A percentile compares a stretch with the other conserved stretches of the same genome.
Conservation (phyloP, 2,113 vertebrate genomes). For the Chionis minor region DNA sequence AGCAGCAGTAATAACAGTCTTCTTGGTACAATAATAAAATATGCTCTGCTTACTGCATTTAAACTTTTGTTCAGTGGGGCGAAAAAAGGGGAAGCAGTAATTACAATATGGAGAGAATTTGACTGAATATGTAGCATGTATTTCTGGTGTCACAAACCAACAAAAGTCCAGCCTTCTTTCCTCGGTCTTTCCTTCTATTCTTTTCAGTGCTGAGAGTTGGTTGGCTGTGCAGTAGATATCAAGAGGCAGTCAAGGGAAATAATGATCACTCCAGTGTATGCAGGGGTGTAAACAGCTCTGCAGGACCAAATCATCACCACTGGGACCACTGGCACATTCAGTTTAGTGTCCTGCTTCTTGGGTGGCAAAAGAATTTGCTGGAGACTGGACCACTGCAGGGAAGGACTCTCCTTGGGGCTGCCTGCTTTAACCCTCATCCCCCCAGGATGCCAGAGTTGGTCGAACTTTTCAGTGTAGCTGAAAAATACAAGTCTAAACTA, state of each 20-base stretch:
- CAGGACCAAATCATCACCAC: background rate
- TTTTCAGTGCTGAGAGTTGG: background rate
- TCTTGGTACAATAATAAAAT: background rate
- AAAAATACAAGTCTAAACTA: background rate
- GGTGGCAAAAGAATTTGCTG: background rate
- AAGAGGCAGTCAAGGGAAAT: background rate
- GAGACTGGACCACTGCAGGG: background rate
- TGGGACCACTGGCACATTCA: background rate
- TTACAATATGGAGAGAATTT: background rate
- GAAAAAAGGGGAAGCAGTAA: background rate
- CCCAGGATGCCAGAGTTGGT: background rate
- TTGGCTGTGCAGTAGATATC: background rate
- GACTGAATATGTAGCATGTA: background rate
- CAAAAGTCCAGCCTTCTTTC: background rate
- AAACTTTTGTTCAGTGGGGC: background rate
- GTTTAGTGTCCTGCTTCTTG: background rate
- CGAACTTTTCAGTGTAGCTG: background rate
- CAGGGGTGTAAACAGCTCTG: background rate
- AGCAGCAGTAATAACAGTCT: background rate
- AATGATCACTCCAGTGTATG: background rate
- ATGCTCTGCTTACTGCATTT: background rate
- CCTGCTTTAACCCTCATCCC: background rate
- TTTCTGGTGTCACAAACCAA: background rate
- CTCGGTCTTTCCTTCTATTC: background rate
- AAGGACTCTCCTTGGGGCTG: background rate